A percentile compares a stretch with the other conserved stretches of the same genome.
These are phyloP conservation scores for Ceratina japonica DNA, from an alignment of 1,140 invertebrate genomes.

Conservation along the genomic window DNA sequence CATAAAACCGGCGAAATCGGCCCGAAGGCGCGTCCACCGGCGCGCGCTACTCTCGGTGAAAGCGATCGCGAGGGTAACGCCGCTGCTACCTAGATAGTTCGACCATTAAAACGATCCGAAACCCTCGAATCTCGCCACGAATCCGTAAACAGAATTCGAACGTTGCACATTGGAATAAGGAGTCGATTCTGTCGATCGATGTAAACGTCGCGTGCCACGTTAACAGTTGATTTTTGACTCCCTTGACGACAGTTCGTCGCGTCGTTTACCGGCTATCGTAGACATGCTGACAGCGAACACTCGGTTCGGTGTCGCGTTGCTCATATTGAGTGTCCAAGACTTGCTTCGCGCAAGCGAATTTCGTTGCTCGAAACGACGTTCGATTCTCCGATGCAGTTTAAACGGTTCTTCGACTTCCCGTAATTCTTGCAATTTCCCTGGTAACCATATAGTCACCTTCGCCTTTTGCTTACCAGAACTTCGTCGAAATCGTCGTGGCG, in stretches of 20 bases:
- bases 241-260: not conserved
- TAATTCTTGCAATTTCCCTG: no score
- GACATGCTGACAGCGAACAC: slow-evolving; percentile 43
- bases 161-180: no score
- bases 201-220: not conserved
- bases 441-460: no score
- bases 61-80: slow-evolving; percentile 10
- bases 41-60: not conserved
- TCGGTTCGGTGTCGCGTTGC: slow-evolving; percentile 23
- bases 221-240: not conserved
- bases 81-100: no score
- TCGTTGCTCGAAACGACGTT: not conserved
- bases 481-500: no score
- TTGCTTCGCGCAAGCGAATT: slow-evolving; percentile 31
- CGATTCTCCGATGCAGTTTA: not conserved
- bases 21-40: not conserved
- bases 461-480: no score
- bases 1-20: slow-evolving; percentile 19
- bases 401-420: no score
- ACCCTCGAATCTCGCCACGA: no score
- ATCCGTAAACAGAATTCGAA: no score
- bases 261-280: not conserved
- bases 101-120: no score
- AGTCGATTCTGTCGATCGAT: not conserved
- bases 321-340: not conserved